Base-by-base conservation (phyloP, 2,113 vertebrate genomes). In the Poicephalus meyeri region DNA sequence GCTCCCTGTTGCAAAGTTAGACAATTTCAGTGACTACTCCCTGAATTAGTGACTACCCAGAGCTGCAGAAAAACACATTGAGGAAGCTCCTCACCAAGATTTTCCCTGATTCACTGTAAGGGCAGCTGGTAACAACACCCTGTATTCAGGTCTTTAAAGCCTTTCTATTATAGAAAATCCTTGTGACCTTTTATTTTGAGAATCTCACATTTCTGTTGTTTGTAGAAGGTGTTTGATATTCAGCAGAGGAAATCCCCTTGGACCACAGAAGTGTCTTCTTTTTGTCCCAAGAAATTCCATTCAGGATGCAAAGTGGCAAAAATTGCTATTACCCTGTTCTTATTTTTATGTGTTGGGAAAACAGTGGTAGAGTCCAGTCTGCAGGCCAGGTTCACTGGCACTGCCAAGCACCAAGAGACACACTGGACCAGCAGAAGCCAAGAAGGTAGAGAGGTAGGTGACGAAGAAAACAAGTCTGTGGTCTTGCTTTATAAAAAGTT, bases 151-250 rank as follows among this genome's bases (percentile, higher is more conserved):
- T 72, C 1, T 4, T 79, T 94, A 96, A 96, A 95, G 88, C 93
- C 61, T 89, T 96, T 91, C 95, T 92, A 89, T 95, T 93, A 97
- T 17, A 92, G 89, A 93, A 95, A 97, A 96, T 96, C 93, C 95
- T 65, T 4, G 16, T 93, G 96, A 97, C 96, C 96, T 96, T 97
- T 97, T 92, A 80, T 96, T 93, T 96, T 93, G 61, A 94, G 88
- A 76, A 81, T 93, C 80, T 96, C 95, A 89, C 90, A 92, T 90
- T 95, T 96, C 83, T 93, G 24, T 72, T 96, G 92, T 94, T 96
- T 96, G 96, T 86, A 73, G 83, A 95, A 70, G 53, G 23, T 91
- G 86, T 93, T 94, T 96, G 73, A 91, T 87, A 96, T 96, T 95
- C 91, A 94, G 80, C 35, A 93, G 8, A 87, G 44, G 66, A 96